These are phyloP conservation scores for Mesorhabditis belari DNA, from an alignment of 2,888 invertebrate genomes.

Conservation along the genomic window DNA sequence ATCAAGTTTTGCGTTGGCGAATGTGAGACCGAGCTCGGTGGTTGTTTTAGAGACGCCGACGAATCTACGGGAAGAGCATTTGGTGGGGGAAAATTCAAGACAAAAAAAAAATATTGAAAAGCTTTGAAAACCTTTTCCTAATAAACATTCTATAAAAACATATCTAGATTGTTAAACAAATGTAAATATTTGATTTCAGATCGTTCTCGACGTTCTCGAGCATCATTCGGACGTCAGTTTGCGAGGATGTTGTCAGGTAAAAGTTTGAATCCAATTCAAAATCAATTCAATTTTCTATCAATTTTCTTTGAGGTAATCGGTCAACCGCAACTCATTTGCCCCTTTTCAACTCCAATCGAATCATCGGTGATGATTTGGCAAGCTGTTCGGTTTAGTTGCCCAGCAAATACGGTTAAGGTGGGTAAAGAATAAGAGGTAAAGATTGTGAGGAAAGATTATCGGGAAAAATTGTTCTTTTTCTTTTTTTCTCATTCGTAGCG, in stretches of 20 bases:
- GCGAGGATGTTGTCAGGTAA: not conserved
- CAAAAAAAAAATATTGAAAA: no score
- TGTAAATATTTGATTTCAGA: not conserved
- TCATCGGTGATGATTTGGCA: not conserved
- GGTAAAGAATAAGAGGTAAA: not conserved
- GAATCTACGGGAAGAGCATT: not conserved
- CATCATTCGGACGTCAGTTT: not conserved
- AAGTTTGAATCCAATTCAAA: not conserved
- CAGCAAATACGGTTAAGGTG: not conserved
- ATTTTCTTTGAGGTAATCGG: not conserved
- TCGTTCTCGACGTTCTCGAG: not conserved
- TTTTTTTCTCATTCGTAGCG: no score
- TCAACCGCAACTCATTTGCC: not conserved
- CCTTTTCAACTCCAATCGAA: not conserved
- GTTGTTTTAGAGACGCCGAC: not conserved
- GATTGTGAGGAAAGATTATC: no score
- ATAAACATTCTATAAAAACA: no score
- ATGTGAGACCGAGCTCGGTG: not conserved
- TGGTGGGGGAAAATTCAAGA: no score
- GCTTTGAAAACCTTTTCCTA: no score
- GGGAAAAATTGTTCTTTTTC: no score
- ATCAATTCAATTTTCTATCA: not conserved
- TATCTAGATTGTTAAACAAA: not conserved
- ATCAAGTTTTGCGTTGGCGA: not conserved
- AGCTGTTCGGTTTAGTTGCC: not conserved